Evolutionary conservation across 2,113 vertebrate species (phyloP), one percentile per base, ranked within the genome.

Genomic region (Elephas maximus): DNA sequence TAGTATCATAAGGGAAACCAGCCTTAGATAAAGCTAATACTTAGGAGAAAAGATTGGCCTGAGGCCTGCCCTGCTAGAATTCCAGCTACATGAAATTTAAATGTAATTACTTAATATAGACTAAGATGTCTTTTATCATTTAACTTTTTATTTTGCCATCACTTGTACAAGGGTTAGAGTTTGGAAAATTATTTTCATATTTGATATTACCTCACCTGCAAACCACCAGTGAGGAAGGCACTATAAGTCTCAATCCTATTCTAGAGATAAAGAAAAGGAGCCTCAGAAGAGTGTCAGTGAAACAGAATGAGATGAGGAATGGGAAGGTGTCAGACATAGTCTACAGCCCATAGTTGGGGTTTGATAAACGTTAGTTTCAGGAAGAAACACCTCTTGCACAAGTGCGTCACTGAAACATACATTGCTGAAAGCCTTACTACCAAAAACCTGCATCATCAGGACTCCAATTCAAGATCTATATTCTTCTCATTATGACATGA

Each of bases 181-280:
- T 93, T 73, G 94, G 63, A 78, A 83, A 73, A 88, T 26, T 37
- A 18, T 91, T 91, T 91, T 95, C 57, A 37, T 14, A 9, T 63
- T 73, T 57, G 53, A 60, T 57, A 45, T 1, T 37, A n/a, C 15
- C 4, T 83, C 51, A 62, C 30, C 79, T 62, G 53, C 44, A 48
- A 76, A 65, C 45, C 45, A 24, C 8, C 7, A 67, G 37, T 57
- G 74, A 88, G 62, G 67, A 69, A 69, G 30, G 3, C 15, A 48
- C 8, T 80, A 28, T 57, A 78, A 81, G 73, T 91, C 17, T 51
- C 21, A 67, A 37, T 80, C 18, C 10, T 81, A 44, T 48, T 89
- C 87, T 80, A 60, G 24, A 85, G n/a, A 41, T 74, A 93, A 63
- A 86, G 30, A 65, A 87, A 37, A 8, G 5, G 17, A 88, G 6